Percentiles rank a stretch among this genome's conserved stretches.
Conservation (phyloP, 2,113 vertebrate species). For the Aythya baeri region DNA sequence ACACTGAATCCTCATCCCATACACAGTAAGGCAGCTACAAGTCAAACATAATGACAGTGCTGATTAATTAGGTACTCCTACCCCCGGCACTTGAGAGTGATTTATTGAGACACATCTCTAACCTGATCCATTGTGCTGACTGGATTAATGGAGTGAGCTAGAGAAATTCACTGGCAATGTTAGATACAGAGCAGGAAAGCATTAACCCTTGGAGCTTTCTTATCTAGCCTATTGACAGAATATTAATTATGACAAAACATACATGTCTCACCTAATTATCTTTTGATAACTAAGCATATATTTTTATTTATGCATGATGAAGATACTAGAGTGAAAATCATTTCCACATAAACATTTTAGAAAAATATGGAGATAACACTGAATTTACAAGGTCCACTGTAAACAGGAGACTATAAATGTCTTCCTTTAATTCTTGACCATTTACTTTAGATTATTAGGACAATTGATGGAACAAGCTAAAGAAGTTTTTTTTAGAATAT, state of each 20-base stretch:
- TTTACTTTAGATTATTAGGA: constrained; percentile 50
- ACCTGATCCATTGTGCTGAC: constrained; percentile 85
- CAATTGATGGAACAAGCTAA: constrained; percentile 35
- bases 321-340: constrained; percentile 66
- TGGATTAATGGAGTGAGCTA: constrained; percentile 84
- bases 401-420: constrained; percentile 59
- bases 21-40: constrained; percentile 86
- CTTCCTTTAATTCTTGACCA: constrained; percentile 35
- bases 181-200: constrained; percentile 77
- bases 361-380: constrained; percentile 61
- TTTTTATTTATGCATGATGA: constrained; percentile 74
- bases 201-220: constrained; percentile 82
- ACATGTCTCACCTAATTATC: constrained; percentile 81
- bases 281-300: constrained; percentile 78
- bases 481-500: constrained; percentile 34
- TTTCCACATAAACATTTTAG: constrained; percentile 72
- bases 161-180: constrained; percentile 80
- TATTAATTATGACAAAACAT: constrained; percentile 84
- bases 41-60: constrained; percentile 87
- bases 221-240: constrained; percentile 84
- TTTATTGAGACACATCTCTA: constrained; percentile 86
- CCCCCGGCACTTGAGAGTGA: constrained; percentile 85
- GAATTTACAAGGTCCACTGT: constrained; percentile 23
- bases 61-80: constrained; percentile 89
- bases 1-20: constrained; percentile 81